Base-by-base conservation (phyloP, 2,797 vertebrate genomes). In the Nyctibius grandis region DNA sequence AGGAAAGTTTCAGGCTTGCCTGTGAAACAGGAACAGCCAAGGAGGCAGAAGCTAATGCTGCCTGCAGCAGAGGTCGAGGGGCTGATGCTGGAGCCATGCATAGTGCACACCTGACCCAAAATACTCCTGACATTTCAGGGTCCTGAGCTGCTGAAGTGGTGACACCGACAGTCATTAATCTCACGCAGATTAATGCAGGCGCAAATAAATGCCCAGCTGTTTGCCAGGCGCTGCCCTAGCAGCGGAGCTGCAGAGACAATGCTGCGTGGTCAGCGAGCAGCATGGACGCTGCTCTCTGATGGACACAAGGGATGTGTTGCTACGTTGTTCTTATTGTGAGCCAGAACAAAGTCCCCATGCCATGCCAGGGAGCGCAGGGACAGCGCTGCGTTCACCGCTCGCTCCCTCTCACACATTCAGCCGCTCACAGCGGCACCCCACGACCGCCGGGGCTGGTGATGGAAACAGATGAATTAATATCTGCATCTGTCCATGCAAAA, bases 301-400 rank as follows among this genome's bases (percentile, higher is more conserved):
- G 0, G 75, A 67, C 93, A 95, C 54, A 31, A 60, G 77, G 79
- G 61, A 64, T 84, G 87, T 88, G 60, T 88, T 61, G 47, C 78
- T 65, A 6, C 1, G 2, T 44, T 91, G 60, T 68, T 96, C 53
- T 67, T 60, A 34, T 88, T 91, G 68, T 92, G 70, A 73, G 31
- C 14, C 60, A 78, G 93, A 91, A 96, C 96, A 97, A 96, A 96
- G 96, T 75, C 57, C 51, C 86, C 75, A 63, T 25, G 64, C 59
- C 86, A 85, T 40, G 79, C 91, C 86, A 78, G 91, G 68, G 89
- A 84, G 42, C 5, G 8, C 67, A 36, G 68, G 87, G 63, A 96
- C 91, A 40, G 81, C 0, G 0, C 76, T 61, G 56, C 2, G 0
- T 28, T 91, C 9, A 0, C 87, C 5, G 2, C 85, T 86, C 0